Evolutionary conservation across 2,113 vertebrate species (phyloP).

Genomic region (Tricholaema leucomelas): DNA sequence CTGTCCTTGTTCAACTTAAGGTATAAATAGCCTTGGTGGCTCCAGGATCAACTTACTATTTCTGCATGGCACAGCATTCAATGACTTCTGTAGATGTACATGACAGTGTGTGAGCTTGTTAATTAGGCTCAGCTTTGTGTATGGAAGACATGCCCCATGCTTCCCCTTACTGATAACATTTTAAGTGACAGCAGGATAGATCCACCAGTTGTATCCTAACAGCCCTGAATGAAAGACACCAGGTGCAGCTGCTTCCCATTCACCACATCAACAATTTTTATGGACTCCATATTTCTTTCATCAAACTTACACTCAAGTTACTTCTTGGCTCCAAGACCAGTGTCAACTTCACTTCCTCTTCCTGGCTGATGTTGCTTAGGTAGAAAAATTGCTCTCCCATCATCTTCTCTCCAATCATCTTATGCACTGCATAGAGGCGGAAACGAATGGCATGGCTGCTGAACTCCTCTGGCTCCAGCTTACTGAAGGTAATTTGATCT

Average conservation of each 20-base stretch:
- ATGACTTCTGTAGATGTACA: background rate
- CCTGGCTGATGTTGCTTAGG: slow-evolving; percentile 76
- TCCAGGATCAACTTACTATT: background rate
- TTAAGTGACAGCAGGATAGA: background rate
- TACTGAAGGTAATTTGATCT: slow-evolving; percentile 87
- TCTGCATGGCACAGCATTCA: background rate
- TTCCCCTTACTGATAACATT: background rate
- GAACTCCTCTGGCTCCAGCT: slow-evolving; percentile 83
- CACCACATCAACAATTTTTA: background rate
- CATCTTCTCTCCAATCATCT: slow-evolving; percentile 88
- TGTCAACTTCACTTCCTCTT: slow-evolving; percentile 76
- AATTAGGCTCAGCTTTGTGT: background rate
- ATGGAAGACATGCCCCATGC: background rate
- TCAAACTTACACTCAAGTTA: slow-evolving; percentile 86
- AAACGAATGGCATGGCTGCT: slow-evolving; percentile 83
- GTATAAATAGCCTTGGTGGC: background rate
- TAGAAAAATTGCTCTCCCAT: slow-evolving; percentile 92
- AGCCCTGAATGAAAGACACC: background rate
- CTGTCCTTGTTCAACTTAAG: background rate
- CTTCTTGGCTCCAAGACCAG: slow-evolving; percentile 90
- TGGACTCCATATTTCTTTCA: background rate
- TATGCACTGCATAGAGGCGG: slow-evolving; percentile 89
- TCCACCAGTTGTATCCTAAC: background rate
- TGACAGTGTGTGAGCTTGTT: background rate
- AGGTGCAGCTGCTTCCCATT: background rate